Percentiles rank a stretch among this genome's conserved stretches.
These are phyloP conservation scores for Hyppa rectilinea DNA, from an alignment of 2,888 invertebrate genomes.

Conservation along the genomic window DNA sequence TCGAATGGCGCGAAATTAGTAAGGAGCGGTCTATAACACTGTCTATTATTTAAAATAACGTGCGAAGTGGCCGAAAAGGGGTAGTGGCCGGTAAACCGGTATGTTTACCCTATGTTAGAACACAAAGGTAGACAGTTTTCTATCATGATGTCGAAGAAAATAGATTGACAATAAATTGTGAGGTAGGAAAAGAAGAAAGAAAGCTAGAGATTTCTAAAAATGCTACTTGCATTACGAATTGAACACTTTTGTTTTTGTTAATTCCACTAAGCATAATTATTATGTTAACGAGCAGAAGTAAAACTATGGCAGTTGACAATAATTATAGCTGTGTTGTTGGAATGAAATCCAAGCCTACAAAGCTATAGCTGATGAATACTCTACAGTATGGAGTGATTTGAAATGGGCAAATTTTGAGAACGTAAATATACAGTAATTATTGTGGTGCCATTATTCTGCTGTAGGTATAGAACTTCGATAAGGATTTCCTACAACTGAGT, in stretches of 20 bases:
- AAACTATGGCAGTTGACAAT: not conserved
- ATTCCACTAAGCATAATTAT: not conserved
- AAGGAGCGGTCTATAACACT: too few relatives aligned
- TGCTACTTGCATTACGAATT: not conserved
- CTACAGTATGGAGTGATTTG: not conserved
- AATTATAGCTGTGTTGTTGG: conserved; percentile 4
- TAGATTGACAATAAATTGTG: conserved; percentile 36
- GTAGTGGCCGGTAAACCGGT: too few relatives aligned
- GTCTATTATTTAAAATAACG: too few relatives aligned
- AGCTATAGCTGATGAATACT: not conserved
- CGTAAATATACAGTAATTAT: not conserved
- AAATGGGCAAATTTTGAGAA: conserved; percentile 1
- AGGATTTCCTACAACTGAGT: not conserved
- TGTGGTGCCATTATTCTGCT: not conserved
- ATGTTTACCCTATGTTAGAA: too few relatives aligned
- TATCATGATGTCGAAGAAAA: conserved; percentile 37
- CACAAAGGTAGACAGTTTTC: conserved; percentile 27
- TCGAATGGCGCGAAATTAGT: too few relatives aligned
- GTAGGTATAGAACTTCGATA: not conserved
- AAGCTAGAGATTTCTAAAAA: not conserved
- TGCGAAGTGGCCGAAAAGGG: too few relatives aligned
- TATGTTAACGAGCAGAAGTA: not conserved
- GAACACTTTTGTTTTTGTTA: conserved; percentile 2
- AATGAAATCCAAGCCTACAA: conserved; percentile 12
- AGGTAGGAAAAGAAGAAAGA: conserved; percentile 11